These are phyloP conservation scores for Leptosomus discolor DNA, from an alignment of 2,113 vertebrate genomes.

Conservation along the genomic window DNA sequence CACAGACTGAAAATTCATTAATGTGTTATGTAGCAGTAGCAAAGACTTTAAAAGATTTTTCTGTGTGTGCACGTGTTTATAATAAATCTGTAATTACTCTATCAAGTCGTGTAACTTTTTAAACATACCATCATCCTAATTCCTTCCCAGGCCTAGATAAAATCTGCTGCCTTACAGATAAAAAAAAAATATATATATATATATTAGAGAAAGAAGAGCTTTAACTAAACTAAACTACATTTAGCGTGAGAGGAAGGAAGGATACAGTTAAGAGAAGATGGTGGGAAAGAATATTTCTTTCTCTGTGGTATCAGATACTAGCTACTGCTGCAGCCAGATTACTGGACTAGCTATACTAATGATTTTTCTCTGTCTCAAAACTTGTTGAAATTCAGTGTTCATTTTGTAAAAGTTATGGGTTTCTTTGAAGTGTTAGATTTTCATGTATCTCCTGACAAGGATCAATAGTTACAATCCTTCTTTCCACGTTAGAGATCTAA, in stretches of 20 bases:
- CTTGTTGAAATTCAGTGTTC: background rate
- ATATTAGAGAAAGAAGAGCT: background rate
- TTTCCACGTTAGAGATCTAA: background rate
- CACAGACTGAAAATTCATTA: background rate
- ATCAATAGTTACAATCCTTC: background rate
- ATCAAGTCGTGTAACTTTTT: background rate
- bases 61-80: background rate
- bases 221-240: background rate
- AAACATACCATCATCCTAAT: background rate
- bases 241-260: background rate
- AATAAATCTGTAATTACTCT: background rate
- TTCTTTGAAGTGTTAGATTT: constrained; percentile 6
- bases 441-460: background rate
- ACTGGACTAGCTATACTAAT: background rate
- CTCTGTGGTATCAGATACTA: background rate
- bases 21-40: background rate
- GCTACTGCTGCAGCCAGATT: background rate
- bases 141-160: background rate
- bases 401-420: background rate
- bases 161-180: background rate
- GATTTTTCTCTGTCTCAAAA: background rate
- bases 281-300: background rate
- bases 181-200: background rate
- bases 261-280: background rate
- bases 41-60: background rate